phyloP scores from a whole-genome alignment of 2,113 vertebrate species.

The Rhinoderma darwinii region DNA sequence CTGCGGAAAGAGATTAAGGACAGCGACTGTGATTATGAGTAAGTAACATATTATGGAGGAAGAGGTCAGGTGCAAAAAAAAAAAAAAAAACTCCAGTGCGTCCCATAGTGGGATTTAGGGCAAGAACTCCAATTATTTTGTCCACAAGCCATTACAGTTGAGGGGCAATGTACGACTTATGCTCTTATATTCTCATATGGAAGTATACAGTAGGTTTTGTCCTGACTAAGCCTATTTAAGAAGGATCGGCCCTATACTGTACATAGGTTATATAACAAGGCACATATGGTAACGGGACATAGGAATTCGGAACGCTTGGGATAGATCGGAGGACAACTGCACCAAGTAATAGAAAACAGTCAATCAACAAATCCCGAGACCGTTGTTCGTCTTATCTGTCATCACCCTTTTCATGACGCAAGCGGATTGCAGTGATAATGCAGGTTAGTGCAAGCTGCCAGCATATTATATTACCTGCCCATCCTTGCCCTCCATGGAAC shows the following conservation, averaged over 20 bases:
- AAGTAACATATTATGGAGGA: background rate
- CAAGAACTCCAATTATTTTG: background rate
- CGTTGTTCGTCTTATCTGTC: background rate
- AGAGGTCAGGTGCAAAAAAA: background rate
- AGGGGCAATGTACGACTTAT: too few species aligned
- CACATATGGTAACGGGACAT: background rate
- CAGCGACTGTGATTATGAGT: background rate
- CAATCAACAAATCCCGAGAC: background rate
- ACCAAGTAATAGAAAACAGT: background rate
- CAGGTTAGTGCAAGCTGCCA: background rate
- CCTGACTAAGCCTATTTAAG: background rate
- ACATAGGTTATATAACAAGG: background rate
- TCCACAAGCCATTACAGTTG: too few species aligned
- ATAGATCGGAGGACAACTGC: background rate
- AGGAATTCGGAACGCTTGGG: background rate
- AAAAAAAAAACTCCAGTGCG: background rate
- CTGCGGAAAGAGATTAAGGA: conserved; percentile 64
- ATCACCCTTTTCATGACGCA: background rate
- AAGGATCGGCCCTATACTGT: background rate
- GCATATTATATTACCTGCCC: background rate
- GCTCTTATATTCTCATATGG: too few species aligned
- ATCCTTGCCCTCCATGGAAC: background rate
- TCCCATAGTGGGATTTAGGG: too few species aligned
- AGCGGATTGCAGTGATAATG: background rate
- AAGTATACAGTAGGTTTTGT: background rate